These are phyloP conservation scores for Oxycera nigricornis DNA, from an alignment of 2,888 invertebrate species.

Conservation along the genomic window DNA sequence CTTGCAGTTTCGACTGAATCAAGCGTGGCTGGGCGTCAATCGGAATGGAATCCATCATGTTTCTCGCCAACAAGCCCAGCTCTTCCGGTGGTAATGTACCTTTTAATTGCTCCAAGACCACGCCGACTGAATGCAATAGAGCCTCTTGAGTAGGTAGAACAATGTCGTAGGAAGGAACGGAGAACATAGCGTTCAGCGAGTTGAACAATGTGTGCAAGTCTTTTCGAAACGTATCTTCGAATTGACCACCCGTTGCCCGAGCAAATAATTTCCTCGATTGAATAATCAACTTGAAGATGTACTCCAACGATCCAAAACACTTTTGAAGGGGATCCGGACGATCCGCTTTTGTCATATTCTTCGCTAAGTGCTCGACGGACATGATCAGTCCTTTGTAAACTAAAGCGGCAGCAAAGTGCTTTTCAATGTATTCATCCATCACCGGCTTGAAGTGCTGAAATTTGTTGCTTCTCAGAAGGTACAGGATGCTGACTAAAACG, in stretches of 20 bases:
- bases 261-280: constrained; percentile 85
- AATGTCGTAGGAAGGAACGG: constrained; percentile 73
- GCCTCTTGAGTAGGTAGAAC: constrained; percentile 83
- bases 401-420: constrained; percentile 92
- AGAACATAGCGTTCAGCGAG: constrained; percentile 79
- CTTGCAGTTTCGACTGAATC: constrained; percentile 81
- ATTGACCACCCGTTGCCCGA: constrained; percentile 85
- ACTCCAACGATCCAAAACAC: constrained; percentile 88
- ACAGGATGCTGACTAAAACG: constrained; percentile 90
- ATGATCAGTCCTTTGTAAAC: constrained; percentile 91
- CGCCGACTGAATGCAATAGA: constrained; percentile 80
- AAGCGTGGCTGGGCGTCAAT: constrained; percentile 68
- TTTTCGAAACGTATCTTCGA: constrained; percentile 84
- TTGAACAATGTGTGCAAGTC: constrained; percentile 83
- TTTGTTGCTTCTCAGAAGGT: constrained; percentile 85
- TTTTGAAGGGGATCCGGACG: constrained; percentile 90
- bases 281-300: constrained; percentile 91
- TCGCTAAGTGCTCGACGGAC: constrained; percentile 89
- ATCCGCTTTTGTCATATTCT: constrained; percentile 84
- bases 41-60: constrained; percentile 78
- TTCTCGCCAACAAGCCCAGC: constrained; percentile 77
- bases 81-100: constrained; percentile 78
- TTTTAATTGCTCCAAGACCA: constrained; percentile 82
- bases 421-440: constrained; percentile 91
- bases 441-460: constrained; percentile 95